Percentiles rank a stretch among this genome's conserved stretches.
Evolutionary conservation across 2,888 invertebrate genomes (phyloP).

Genomic region (Eudasyphora cyanicolor): DNA sequence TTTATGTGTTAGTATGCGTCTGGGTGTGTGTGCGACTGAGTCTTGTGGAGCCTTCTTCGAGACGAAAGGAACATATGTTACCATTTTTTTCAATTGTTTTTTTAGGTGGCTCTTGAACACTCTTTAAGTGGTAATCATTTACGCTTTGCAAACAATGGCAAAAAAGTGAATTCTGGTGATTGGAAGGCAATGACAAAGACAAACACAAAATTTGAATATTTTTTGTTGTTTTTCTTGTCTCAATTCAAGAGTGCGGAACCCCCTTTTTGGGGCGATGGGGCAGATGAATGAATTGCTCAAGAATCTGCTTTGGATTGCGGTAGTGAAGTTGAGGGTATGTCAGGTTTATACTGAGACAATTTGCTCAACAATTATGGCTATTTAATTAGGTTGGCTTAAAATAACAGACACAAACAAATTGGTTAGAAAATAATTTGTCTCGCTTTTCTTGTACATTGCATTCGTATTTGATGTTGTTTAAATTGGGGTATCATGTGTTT

Average conservation of each 20-base stretch:
- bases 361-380: slow-evolving; percentile 23
- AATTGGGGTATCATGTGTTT: slow-evolving; percentile 10
- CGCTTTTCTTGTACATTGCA: background rate
- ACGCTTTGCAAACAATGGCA: slow-evolving; percentile 73
- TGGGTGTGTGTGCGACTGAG: no score
- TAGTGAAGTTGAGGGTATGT: background rate
- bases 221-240: background rate
- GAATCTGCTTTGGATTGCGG: background rate
- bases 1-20: slow-evolving; percentile 11
- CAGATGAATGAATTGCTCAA: no score
- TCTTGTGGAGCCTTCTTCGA: slow-evolving; percentile 14
- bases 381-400: slow-evolving; percentile 43
- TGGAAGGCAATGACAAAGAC: background rate
- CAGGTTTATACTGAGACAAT: background rate
- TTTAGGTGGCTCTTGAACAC: slow-evolving; percentile 80
- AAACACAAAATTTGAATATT: slow-evolving; percentile 3
- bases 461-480: background rate
- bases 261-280: background rate
- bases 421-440: background rate
- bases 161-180: slow-evolving; percentile 28
- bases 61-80: slow-evolving; percentile 70
- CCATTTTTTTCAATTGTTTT: slow-evolving; percentile 77
- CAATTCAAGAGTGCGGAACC: background rate
- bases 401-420: background rate
- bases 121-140: slow-evolving; percentile 80